Evolutionary conservation across 2,888 invertebrate genomes (phyloP), one percentile per base, ranked within the genome.

Genomic region (Lepas anatifera): DNA sequence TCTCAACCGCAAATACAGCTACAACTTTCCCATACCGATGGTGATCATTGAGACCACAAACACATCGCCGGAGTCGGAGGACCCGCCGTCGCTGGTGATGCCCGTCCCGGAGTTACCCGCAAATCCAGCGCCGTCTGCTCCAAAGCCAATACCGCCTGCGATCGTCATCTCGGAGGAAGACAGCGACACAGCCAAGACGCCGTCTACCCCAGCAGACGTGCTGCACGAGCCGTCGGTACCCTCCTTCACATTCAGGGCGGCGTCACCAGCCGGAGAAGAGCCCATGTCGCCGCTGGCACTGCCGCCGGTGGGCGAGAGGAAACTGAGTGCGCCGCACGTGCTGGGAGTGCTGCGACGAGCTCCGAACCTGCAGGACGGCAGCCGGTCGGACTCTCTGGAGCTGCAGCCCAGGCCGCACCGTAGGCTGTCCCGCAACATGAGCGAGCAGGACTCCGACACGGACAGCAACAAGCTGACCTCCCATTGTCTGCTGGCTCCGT

Each of bases 401-500:
- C 58, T 58, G 6, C 58, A 58, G 35, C 35, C 58, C 32, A 16
- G 35, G 32, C 58, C 58, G 6, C 2, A 0, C 35, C 32, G 22
- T 22, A 32, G 88, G 18, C 86, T 90, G 39, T 89, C 89, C 0
- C 87, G 87, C 75, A 89, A 88, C 76, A 85, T 88, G 79, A 89
- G 87, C 76, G 89, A 89, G 78, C 82, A 83, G 22, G 89, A 90
- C 79, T 89, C 89, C 4, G 89, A 90, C 76, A 81, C 83, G 10
- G 89, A 89, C 63, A 76, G 76, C 32, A 72, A 74, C 29, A 69
- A 74, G 68, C 75, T 76, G 16, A 76, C 76, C 58, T 88, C 89
- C 87, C 87, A 87, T 75, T 8, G 25, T 11, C 90, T 89, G 77
- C 79, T 90, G 25, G 89, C 89, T 78, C 90, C 90, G 0, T 90